phyloP scores from a whole-genome alignment of 2,797 vertebrate genomes.

The Galaxias olidus region DNA sequence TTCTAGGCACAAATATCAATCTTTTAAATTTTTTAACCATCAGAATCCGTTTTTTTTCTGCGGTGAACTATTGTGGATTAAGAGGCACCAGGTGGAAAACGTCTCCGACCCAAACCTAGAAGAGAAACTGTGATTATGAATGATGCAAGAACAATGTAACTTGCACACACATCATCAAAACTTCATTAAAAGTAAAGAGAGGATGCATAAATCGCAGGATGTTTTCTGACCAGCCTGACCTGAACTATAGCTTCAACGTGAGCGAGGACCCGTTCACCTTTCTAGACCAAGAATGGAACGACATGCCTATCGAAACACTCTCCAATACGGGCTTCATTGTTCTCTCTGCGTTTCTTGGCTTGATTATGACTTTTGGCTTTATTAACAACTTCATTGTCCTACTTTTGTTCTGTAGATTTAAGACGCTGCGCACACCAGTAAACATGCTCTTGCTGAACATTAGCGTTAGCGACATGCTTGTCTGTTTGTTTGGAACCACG shows the following conservation, averaged over 20 bases:
- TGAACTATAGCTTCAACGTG: constrained; percentile 74
- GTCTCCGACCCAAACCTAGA: too few species aligned
- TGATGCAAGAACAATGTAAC: constrained; percentile 2
- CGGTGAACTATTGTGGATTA: too few species aligned
- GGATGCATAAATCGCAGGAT: constrained; percentile 53
- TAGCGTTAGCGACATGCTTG: constrained; percentile 89
- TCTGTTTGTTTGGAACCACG: constrained; percentile 87
- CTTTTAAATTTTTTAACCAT: too few species aligned
- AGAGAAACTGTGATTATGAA: background rate
- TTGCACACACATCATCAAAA: background rate
- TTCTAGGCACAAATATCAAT: too few species aligned
- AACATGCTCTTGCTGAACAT: constrained; percentile 92
- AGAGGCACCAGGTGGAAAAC: too few species aligned
- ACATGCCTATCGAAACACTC: constrained; percentile 61
- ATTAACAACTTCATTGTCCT: constrained; percentile 88
- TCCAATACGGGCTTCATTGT: constrained; percentile 79
- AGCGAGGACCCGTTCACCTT: constrained; percentile 59
- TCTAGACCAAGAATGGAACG: constrained; percentile 44
- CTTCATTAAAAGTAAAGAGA: constrained; percentile 19
- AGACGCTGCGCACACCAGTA: constrained; percentile 85
- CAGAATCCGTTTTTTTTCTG: too few species aligned
- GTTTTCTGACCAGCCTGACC: constrained; percentile 64
- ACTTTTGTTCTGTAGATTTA: constrained; percentile 88
- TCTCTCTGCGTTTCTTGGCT: constrained; percentile 84
- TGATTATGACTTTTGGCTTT: constrained; percentile 87